These are phyloP conservation scores for Prolemur simus DNA, from an alignment of 2,113 vertebrate genomes.

Conservation along the genomic window DNA sequence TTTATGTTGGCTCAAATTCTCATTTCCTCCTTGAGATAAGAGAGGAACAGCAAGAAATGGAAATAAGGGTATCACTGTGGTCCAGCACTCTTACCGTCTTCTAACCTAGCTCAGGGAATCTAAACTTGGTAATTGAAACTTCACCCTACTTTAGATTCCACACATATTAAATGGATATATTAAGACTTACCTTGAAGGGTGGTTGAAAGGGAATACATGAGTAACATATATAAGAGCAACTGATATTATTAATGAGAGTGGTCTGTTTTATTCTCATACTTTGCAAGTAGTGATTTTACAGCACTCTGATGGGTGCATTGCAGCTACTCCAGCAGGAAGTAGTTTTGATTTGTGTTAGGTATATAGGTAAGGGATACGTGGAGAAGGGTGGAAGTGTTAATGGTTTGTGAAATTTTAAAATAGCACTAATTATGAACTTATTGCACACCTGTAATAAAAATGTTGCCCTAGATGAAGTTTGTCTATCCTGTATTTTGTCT, in stretches of 20 bases:
- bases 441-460: not conserved
- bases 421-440: not conserved
- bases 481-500: not conserved
- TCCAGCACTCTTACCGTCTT: not conserved
- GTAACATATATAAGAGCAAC: not conserved
- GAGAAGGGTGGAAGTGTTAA: not conserved
- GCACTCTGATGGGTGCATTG: not conserved
- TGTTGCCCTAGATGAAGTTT: not conserved
- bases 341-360: not conserved
- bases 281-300: not conserved
- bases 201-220: not conserved
- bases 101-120: not conserved
- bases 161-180: not conserved
- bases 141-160: not conserved
- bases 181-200: not conserved
- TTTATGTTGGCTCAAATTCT: slow-evolving; percentile 6
- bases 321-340: not conserved
- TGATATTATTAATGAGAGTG: not conserved
- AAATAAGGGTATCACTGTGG: not conserved
- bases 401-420: not conserved
- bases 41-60: not conserved
- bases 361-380: not conserved
- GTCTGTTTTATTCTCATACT: not conserved
- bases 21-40: slow-evolving; percentile 22
- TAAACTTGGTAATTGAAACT: too few relatives aligned